phyloP scores from a whole-genome alignment of 2,888 invertebrate genomes.

The Lutraria lutraria region DNA sequence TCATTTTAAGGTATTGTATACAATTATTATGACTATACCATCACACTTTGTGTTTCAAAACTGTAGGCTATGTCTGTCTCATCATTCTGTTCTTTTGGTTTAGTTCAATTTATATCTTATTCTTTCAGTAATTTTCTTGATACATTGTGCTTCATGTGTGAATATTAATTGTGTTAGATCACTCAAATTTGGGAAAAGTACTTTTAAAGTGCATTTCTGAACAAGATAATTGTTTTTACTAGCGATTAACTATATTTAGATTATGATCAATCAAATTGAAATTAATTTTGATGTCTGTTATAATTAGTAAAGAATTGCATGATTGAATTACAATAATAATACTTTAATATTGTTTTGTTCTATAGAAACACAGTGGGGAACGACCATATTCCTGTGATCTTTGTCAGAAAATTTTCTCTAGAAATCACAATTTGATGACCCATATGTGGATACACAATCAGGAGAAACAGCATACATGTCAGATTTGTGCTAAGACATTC shows the following conservation, averaged over 20 bases:
- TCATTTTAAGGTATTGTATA: constrained; percentile 63
- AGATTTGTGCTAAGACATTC: constrained; percentile 66
- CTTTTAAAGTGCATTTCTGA: too few relatives aligned
- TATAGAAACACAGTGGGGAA: constrained; percentile 65
- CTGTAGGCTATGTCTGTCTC: background rate
- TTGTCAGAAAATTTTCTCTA: constrained; percentile 63
- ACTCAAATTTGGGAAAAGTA: too few relatives aligned
- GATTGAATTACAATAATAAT: background rate
- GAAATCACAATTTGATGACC: constrained; percentile 71
- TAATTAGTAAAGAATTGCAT: too few relatives aligned
- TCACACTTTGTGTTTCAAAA: background rate
- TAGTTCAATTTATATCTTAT: too few relatives aligned
- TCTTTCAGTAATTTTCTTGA: too few relatives aligned
- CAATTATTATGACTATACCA: background rate
- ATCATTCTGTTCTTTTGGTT: background rate
- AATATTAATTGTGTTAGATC: too few relatives aligned
- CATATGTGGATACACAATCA: constrained; percentile 71
- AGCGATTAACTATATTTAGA: too few relatives aligned
- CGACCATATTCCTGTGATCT: constrained; percentile 64
- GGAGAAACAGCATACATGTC: constrained; percentile 65
- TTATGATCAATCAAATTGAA: too few relatives aligned
- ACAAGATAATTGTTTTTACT: too few relatives aligned
- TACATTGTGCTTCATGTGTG: too few relatives aligned
- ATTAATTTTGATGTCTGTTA: too few relatives aligned
- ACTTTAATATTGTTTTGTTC: background rate